Base-by-base conservation (phyloP, 1,140 invertebrate species). In the Aphidius gifuensis region DNA sequence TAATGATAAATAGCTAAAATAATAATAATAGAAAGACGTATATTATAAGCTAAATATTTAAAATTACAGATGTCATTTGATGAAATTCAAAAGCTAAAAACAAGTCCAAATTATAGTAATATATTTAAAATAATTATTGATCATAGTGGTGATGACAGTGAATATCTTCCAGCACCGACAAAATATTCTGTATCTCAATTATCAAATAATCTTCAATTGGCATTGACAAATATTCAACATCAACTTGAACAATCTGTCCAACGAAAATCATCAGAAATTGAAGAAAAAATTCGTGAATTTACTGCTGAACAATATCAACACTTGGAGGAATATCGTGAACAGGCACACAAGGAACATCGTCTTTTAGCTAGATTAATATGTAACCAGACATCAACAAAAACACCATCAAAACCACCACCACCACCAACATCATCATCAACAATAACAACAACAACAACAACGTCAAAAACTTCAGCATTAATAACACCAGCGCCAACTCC, bases 221-320 rank as follows among this genome's bases (percentile, higher is more conserved):
- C 77, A 48, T 69, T 84, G 59, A 74, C 70, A 54, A 75, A 73
- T 61, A 67, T 85, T 39, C 82, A 84, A 60, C 81, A 83, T 65
- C 77, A 82, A 53, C 70, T 82, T 9, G 74, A 80, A 43, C 79
- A 83, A 68, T 75, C 73, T 62, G 71, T 85, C 16, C 80, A 81
- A 60, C 71, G 72, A 23, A 76, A 84, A 74, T 70, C 75, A 61
- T 61, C 69, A 32, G 64, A 69, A n/a, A 76, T 80, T 51, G 83
- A 85, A 66, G 78, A 84, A 64, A 80, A 77, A 69, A 83, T 85
- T 63, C 77, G 79, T 51, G 66, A 69, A 54, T 85, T 75, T 61
- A 81, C 81, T 9, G 77, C 81, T 45, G 73, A 84, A 58, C 83
- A 85, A 62, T 81, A 83, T 76, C 74, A 79, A 44, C 65, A 75